Conservation (phyloP, 2,888 invertebrate species). For the Drosophila kanekoi region DNA sequence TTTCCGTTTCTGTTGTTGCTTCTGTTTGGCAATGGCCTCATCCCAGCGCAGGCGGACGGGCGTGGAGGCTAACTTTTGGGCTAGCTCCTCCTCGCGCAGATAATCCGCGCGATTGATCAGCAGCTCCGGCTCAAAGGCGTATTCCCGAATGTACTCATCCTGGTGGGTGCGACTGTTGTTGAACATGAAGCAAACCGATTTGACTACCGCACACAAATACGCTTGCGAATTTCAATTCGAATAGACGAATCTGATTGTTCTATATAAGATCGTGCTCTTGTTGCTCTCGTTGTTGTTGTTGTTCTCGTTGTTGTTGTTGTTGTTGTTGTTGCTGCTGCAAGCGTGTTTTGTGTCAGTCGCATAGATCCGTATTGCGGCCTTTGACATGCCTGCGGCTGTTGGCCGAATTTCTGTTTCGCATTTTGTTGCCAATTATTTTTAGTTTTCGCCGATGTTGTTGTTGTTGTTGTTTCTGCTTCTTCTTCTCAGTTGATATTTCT, state of each 20-base stretch:
- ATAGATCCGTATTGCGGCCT: constrained; percentile 72
- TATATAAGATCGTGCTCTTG: background rate
- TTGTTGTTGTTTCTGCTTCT: constrained; percentile 22
- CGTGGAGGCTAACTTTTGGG: constrained; percentile 63
- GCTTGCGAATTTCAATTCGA: constrained; percentile 25
- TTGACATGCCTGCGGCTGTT: constrained; percentile 77
- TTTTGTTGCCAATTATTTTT: constrained; percentile 80
- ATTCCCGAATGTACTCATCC: constrained; percentile 84
- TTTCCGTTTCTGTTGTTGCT: constrained; percentile 62
- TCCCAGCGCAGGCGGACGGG: constrained; percentile 72
- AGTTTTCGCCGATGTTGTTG: constrained; percentile 51
- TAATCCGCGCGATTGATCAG: constrained; percentile 83
- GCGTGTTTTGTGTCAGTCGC: constrained; percentile 53
- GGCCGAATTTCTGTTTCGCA: constrained; percentile 73
- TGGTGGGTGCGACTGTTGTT: constrained; percentile 75
- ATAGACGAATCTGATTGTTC: constrained; percentile 21
- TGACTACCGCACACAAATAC: constrained; percentile 12
- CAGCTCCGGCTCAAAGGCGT: constrained; percentile 84
- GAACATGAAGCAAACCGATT: constrained; percentile 76
- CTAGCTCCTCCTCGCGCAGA: constrained; percentile 66
- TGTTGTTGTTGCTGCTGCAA: background rate
- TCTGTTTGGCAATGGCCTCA: constrained; percentile 71
- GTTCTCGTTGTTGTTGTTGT: background rate
- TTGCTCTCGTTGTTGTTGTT: no score
- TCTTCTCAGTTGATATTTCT: constrained; percentile 29